Conservation (phyloP, 2,888 invertebrate species). For the Piscicola geometra region DNA sequence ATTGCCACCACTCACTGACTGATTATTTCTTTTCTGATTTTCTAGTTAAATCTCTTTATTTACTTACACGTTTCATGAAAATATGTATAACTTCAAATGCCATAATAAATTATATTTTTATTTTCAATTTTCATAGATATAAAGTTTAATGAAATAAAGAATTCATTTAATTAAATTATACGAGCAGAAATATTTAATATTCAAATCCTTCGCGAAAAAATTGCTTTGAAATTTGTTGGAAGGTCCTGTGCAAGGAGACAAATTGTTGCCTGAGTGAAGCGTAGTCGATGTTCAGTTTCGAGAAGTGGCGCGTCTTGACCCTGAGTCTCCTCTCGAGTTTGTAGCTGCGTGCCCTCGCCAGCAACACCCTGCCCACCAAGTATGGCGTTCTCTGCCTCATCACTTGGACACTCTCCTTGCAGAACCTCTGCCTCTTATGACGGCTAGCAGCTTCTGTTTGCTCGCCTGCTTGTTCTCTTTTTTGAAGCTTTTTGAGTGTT, state of each 20-base stretch:
- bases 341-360: slow-evolving; percentile 10
- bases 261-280: background rate
- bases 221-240: slow-evolving; percentile 15
- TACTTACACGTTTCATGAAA: background rate
- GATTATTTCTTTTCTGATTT: no score
- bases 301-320: background rate
- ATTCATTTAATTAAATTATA: no score
- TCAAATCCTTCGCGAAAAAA: no score
- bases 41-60: background rate
- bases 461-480: background rate
- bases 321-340: slow-evolving; percentile 3
- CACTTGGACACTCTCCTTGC: background rate
- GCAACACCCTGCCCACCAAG: slow-evolving; percentile 21
- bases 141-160: no score
- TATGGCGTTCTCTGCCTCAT: background rate
- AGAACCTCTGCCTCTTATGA: background rate
- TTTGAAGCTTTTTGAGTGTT: background rate
- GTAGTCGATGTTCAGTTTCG: background rate
- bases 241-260: background rate
- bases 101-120: no score
- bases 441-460: no score
- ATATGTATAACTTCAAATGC: no score
- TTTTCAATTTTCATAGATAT: no score
- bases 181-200: no score
- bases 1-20: background rate